Conservation (phyloP, 1,140 invertebrate species). For the Sesamia nonagrioides region DNA sequence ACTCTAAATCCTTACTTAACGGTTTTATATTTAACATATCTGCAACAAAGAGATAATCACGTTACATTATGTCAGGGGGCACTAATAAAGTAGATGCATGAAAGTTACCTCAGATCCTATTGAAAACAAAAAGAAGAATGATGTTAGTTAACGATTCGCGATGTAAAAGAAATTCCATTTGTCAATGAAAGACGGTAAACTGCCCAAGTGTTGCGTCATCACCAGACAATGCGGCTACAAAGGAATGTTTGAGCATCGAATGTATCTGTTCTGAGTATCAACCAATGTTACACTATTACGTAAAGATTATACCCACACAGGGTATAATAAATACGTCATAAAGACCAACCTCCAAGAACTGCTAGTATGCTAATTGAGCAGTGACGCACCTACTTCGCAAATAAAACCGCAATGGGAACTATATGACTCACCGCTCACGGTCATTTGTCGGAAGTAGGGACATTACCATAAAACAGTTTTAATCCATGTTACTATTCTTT, state of each 20-base stretch:
- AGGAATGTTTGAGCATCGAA: background rate
- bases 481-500: background rate
- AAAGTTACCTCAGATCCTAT: too few relatives aligned
- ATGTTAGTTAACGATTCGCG: background rate
- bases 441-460: background rate
- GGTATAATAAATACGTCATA: slow-evolving; percentile 19
- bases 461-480: background rate
- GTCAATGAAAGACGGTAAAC: slow-evolving; percentile 7
- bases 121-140: background rate
- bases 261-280: background rate
- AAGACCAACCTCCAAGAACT: slow-evolving; percentile 17
- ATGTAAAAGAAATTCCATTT: slow-evolving; percentile 8
- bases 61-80: background rate
- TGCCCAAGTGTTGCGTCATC: background rate
- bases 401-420: slow-evolving; percentile 12
- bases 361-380: slow-evolving; percentile 17
- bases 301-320: too few relatives aligned
- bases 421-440: slow-evolving; percentile 6
- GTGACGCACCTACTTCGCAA: slow-evolving; percentile 9
- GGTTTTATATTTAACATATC: slow-evolving; percentile 87
- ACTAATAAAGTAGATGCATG: background rate
- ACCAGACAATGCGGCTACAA: slow-evolving; percentile 7
- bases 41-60: slow-evolving; percentile 60
- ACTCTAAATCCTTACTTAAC: slow-evolving; percentile 84
- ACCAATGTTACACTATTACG: too few relatives aligned